Evolutionary conservation across 2,113 vertebrate genomes (phyloP).

Genomic region (Crocuta crocuta): DNA sequence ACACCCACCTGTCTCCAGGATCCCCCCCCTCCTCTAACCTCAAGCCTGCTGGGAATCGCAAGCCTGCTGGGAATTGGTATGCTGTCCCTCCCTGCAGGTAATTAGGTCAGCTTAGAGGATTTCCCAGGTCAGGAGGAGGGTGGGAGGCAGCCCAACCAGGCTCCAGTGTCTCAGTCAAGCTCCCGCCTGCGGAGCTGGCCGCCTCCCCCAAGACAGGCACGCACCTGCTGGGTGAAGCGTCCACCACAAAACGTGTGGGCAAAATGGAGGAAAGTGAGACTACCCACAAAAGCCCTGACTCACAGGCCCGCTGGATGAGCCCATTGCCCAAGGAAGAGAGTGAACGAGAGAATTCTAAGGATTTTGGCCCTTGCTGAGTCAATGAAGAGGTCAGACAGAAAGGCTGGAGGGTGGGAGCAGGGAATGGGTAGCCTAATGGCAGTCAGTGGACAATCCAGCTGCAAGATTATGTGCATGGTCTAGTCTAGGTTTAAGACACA

Average conservation of each 20-base stretch:
- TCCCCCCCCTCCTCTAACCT: background rate
- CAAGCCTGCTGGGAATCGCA: slow-evolving; percentile 25
- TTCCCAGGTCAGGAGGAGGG: slow-evolving; percentile 66
- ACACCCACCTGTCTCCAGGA: background rate
- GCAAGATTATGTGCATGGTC: background rate
- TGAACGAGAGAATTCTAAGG: background rate
- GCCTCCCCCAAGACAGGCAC: background rate
- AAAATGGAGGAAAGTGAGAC: background rate
- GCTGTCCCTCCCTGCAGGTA: slow-evolving; percentile 19
- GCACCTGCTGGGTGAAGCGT: background rate
- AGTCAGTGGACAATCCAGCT: background rate
- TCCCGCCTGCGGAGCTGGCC: background rate
- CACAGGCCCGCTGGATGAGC: background rate
- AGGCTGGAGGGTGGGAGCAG: background rate
- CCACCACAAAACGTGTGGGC: background rate
- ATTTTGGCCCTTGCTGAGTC: background rate
- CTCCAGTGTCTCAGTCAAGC: background rate
- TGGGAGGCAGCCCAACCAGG: background rate
- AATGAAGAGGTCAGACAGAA: background rate
- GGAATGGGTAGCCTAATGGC: background rate
- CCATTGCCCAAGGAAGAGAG: background rate
- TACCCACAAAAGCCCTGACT: background rate
- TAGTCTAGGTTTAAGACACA: background rate
- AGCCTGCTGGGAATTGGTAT: slow-evolving; percentile 52
- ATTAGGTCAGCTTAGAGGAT: slow-evolving; percentile 82